Percentiles rank a stretch among this genome's conserved stretches.
phyloP scores from a whole-genome alignment of 2,888 invertebrate genomes.

The Melinaea marsaeus region DNA sequence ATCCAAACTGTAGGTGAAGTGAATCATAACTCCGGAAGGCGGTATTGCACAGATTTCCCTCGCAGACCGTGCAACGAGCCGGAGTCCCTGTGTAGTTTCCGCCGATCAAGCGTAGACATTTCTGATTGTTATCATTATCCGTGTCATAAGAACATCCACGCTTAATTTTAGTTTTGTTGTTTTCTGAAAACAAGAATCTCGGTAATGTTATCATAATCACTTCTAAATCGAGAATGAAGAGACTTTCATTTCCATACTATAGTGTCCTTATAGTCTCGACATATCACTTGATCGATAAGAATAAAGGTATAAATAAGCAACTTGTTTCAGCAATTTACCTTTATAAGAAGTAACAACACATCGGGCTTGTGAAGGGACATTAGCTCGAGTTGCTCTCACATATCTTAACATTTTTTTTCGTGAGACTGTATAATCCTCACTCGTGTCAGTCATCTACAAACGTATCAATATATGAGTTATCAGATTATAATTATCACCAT shows the following conservation, averaged over 20 bases:
- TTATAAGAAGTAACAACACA: constrained; percentile 45
- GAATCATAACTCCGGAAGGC: constrained; percentile 24
- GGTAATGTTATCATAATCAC: too few species aligned
- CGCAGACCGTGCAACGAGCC: constrained; percentile 44
- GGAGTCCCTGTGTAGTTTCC: constrained; percentile 32
- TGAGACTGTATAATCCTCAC: too few species aligned
- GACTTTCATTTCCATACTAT: too few species aligned
- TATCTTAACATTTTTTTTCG: constrained; percentile 19
- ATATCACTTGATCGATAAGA: too few species aligned
- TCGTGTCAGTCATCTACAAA: too few species aligned
- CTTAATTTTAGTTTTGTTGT: constrained; percentile 40
- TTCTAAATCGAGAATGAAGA: too few species aligned
- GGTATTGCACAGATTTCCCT: constrained; percentile 50
- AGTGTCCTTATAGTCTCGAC: too few species aligned
- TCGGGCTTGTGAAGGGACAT: constrained; percentile 34
- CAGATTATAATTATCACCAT: too few species aligned
- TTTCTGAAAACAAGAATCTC: constrained; percentile 41
- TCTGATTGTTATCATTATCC: constrained; percentile 29
- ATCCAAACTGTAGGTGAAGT: too few species aligned
- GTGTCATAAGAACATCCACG: constrained; percentile 50
- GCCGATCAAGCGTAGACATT: constrained; percentile 42
- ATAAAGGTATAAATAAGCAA: too few species aligned
- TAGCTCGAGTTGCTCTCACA: constrained; percentile 33
- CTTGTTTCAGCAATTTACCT: constrained; percentile 36
- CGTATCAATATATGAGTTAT: too few species aligned